A percentile compares a stretch with the other conserved stretches of the same genome.
phyloP scores from a whole-genome alignment of 2,113 vertebrate genomes.

The Python bivittatus region DNA sequence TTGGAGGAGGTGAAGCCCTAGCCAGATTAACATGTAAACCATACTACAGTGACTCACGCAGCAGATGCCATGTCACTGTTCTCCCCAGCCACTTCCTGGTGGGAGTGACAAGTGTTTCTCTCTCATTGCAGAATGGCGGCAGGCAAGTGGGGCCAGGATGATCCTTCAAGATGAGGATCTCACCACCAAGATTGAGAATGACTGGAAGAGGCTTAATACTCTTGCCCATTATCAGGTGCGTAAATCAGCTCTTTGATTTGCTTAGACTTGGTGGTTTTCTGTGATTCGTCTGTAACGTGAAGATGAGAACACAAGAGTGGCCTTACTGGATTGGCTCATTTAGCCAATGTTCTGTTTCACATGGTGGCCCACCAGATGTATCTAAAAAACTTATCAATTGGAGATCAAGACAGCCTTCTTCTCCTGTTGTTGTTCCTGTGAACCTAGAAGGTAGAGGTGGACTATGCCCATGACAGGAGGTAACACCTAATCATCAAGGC shows the following conservation, averaged over 20 bases:
- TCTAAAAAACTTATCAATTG: too few species aligned
- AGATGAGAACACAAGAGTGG: neutral
- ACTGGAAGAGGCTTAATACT: conserved; percentile 83
- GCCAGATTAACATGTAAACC: neutral
- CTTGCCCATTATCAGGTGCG: conserved; percentile 77
- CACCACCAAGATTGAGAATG: conserved; percentile 85
- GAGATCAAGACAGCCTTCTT: too few species aligned
- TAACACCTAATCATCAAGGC: too few species aligned
- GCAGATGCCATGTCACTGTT: neutral
- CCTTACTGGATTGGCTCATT: neutral
- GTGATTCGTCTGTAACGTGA: neutral
- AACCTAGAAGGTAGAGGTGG: too few species aligned
- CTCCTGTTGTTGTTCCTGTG: too few species aligned
- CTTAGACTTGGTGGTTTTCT: neutral
- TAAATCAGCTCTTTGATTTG: neutral
- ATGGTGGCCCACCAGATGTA: neutral
- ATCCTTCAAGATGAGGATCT: conserved; percentile 84
- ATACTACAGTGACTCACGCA: too few species aligned
- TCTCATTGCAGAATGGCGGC: conserved; percentile 78
- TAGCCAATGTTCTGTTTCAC: neutral
- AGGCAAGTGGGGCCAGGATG: conserved; percentile 77
- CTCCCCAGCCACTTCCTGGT: neutral
- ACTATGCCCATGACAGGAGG: too few species aligned
- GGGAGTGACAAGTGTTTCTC: neutral
- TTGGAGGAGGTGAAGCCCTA: neutral